Percentiles rank a stretch among this genome's conserved stretches.
Conservation (phyloP, 1,140 invertebrate species). For the Dryas iulia region DNA sequence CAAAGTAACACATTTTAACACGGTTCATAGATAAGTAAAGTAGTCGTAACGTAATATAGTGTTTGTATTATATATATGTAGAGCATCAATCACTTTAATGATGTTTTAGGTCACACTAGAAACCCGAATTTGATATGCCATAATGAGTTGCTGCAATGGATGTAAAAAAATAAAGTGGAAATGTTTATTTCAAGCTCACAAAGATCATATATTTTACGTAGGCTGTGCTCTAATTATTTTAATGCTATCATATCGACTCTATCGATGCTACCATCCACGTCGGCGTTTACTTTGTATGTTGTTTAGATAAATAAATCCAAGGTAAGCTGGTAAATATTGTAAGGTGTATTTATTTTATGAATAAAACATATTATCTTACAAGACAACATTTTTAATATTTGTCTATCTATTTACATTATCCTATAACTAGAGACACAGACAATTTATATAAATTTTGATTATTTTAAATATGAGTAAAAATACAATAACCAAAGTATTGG, state of each 20-base stretch:
- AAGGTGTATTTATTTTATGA: not conserved
- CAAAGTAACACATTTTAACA: too few relatives aligned
- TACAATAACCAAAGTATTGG: not conserved
- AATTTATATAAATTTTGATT: not conserved
- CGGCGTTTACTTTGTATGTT: conserved; percentile 36
- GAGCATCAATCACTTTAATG: not conserved
- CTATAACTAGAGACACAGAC: not conserved
- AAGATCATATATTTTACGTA: conserved; percentile 35
- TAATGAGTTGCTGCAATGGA: conserved; percentile 38
- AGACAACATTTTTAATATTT: not conserved
- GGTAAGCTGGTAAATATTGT: conserved; percentile 1
- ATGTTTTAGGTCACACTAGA: not conserved
- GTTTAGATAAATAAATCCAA: conserved; percentile 13
- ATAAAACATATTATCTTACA: not conserved
- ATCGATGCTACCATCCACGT: conserved; percentile 42
- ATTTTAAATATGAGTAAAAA: not conserved
- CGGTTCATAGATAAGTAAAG: too few relatives aligned
- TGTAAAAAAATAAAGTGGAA: conserved; percentile 35
- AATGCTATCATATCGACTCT: conserved; percentile 43
- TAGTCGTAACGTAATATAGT: too few relatives aligned
- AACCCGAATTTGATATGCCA: not conserved
- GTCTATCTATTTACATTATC: not conserved
- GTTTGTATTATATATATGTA: too few relatives aligned
- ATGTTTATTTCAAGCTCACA: conserved; percentile 33
- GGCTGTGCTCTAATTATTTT: conserved; percentile 40